Base-by-base conservation (phyloP, 2,888 invertebrate genomes). In the Dichetophora obliterata region DNA sequence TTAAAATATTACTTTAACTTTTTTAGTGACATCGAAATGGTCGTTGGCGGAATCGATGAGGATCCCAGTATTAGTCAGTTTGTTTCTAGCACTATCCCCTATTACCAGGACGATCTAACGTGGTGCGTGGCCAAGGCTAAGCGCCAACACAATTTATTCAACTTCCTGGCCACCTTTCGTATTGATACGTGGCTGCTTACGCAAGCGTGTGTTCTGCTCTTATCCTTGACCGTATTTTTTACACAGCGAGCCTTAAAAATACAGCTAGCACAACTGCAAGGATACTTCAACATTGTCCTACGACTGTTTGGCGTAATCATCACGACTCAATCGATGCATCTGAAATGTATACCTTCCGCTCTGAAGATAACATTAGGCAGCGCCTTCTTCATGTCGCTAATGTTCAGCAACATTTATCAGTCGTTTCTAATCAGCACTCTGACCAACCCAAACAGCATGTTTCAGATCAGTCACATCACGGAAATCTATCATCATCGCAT, bases 101-200 rank as follows among this genome's bases (percentile, higher is more conserved):
- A 89, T 73, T 84, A 86, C 59, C 88, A 89, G 81, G 89, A 89
- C 73, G 89, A 89, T 72, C 81, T 89, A 3, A 89, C 89, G 0
- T 89, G 89, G 89, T 89, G 89, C 76, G 88, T 89, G 59, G 83
- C 86, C 1, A 85, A 81, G 72, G 88, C 89, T 0, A 82, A 84
- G 16, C 82, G 84, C 0, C 82, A 83, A 0, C 80, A 85, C 37
- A 83, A 84, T 34, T 85, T 88, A 73, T 84, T 87, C 22, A 89
- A 88, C 78, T 87, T 89, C 50, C 77, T 87, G 76, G 80, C 82
- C 16, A 84, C 81, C 37, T 86, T 86, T 22, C 76, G 83, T 66
- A 52, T 74, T 0, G 78, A 65, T 14, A 75, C 82, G 3, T 85
- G 85, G 82, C 5, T 82, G 4, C 75, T 86, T 1, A 52, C 83